Conservation (phyloP, 2,888 invertebrate species). For the Seira ritae region DNA sequence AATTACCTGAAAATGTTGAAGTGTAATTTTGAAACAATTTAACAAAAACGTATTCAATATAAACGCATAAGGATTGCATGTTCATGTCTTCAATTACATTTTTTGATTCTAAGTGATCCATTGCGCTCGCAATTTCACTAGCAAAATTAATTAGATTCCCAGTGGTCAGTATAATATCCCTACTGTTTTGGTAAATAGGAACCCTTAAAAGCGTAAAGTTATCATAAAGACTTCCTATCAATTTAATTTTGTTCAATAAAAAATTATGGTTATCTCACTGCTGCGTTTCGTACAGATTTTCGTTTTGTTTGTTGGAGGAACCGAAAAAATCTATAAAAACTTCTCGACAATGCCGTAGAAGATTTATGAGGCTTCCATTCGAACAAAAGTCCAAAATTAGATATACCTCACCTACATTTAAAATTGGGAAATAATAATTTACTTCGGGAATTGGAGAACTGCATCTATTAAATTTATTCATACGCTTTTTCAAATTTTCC, state of each 20-base stretch:
- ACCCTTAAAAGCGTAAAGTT: conserved; percentile 22
- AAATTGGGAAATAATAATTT: too few relatives aligned
- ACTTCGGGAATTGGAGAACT: too few relatives aligned
- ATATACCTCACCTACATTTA: conserved; percentile 51
- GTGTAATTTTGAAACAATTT: neutral
- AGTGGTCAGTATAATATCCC: conserved; percentile 21
- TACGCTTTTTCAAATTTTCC: conserved; percentile 42
- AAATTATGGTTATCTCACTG: neutral
- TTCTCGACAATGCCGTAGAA: conserved; percentile 26
- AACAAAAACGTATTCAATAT: too few relatives aligned
- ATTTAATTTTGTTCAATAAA: too few relatives aligned
- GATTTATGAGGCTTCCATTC: conserved; percentile 43
- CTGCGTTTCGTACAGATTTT: conserved; percentile 4
- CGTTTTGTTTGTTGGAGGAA: neutral
- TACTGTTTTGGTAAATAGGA: conserved; percentile 50
- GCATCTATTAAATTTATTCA: too few relatives aligned
- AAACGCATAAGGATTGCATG: too few relatives aligned
- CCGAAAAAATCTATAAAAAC: conserved; percentile 42
- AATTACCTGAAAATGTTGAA: conserved; percentile 41
- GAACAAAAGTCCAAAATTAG: conserved; percentile 55
- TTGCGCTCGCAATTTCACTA: conserved; percentile 42
- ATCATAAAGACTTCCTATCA: too few relatives aligned
- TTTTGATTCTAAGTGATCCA: conserved; percentile 48
- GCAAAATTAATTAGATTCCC: conserved; percentile 43
- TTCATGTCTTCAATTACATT: conserved; percentile 42